Percentiles rank a stretch among this genome's conserved stretches.
These are phyloP conservation scores for Hecatera dysodea DNA, from an alignment of 2,888 invertebrate species.

Conservation along the genomic window DNA sequence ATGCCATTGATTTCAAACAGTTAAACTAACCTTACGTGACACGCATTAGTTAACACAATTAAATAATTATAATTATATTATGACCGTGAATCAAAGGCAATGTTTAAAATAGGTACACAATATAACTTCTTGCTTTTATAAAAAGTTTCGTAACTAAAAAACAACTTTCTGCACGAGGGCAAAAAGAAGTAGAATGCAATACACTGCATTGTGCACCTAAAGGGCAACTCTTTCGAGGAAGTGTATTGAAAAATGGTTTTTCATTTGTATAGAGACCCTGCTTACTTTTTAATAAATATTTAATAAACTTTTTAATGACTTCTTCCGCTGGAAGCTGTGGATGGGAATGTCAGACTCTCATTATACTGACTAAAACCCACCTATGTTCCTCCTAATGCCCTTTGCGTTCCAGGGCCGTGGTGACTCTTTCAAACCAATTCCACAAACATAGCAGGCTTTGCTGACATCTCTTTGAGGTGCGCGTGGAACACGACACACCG, in stretches of 20 bases:
- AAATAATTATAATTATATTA: conserved; percentile 13
- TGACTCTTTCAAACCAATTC: too few relatives aligned
- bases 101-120: conserved; percentile 1
- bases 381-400: too few relatives aligned
- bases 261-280: not conserved
- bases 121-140: not conserved
- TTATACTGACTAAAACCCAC: too few relatives aligned
- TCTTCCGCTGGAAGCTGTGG: too few relatives aligned
- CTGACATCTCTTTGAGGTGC: too few relatives aligned
- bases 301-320: too few relatives aligned
- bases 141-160: not conserved
- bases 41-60: conserved; percentile 26
- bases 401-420: too few relatives aligned
- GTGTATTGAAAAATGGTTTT: not conserved
- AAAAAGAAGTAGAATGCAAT: not conserved
- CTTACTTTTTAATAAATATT: too few relatives aligned
- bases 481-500: too few relatives aligned
- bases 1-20: conserved; percentile 23
- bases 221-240: not conserved
- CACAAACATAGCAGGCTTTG: too few relatives aligned
- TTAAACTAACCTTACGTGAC: conserved; percentile 27
- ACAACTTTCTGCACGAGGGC: not conserved
- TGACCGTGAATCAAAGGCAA: conserved; percentile 15
- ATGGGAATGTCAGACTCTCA: too few relatives aligned
- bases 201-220: not conserved